Evolutionary conservation across 2,113 vertebrate species (phyloP), one percentile per base, ranked within the genome.

Genomic region (Pogona vitticeps): DNA sequence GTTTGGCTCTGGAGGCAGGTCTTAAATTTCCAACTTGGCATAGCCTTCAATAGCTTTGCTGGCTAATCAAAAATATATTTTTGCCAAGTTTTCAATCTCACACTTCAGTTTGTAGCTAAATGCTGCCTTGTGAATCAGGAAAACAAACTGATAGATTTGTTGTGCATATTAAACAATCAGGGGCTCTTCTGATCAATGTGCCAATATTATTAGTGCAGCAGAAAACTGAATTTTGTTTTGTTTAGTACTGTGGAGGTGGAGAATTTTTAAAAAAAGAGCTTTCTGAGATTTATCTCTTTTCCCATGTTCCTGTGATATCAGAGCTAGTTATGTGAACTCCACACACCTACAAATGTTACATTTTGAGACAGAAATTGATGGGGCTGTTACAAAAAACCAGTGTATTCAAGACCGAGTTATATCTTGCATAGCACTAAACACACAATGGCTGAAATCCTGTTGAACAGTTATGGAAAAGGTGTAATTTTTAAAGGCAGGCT

Each of bases 1-100:
- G 33, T 76, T 67, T 77, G 31, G 36, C 72, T 88, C 80, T 80
- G 36, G 84, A 83, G 20, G 15, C 15, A 65, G 31, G 28, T 85
- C 71, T 56, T 87, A 0, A 42, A 38, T 85, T 92, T 92, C 46
- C 76, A 90, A 79, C 0, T 77, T 89, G 79, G 31, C 42, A 81
- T 78, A 83, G 63, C 33, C 10, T 82, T 76, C 56, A 90, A 73
- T 28, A 67, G 76, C 46, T 84, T 86, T 83, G 42, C 61, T 82
- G 83, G 58, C 17, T 86, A 92, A 84, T 70, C 61, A 90, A 88
- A 88, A 58, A 9, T 46, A 23, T 76, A 76, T 63, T 72, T 76
- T 6, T 1, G 9, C 52, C 38, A 89, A 76, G 38, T 58, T 79
- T 14, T 38, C 36, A 75, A 36, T 65, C 33, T 85, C 65, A 89